Evolutionary conservation across 2,888 invertebrate species (phyloP).

Genomic region (Cremastinae sp.): DNA sequence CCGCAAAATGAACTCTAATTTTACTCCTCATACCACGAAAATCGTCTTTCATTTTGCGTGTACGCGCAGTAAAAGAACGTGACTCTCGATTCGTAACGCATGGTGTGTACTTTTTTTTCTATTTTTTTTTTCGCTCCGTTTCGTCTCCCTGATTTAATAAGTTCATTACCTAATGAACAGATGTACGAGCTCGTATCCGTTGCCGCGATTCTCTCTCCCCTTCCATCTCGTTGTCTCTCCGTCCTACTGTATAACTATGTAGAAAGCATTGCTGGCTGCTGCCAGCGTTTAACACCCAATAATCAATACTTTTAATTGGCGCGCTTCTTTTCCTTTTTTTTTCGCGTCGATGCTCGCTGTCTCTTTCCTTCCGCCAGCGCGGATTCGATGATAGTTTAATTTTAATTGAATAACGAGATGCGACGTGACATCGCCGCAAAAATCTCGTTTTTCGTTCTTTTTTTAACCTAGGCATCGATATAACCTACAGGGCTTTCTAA

Average conservation of each 20-base stretch:
- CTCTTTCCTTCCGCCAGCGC: constrained; percentile 45
- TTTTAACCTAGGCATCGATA: constrained; percentile 58
- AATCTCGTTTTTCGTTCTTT: constrained; percentile 26
- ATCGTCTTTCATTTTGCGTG: too few species aligned
- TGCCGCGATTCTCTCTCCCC: constrained; percentile 25
- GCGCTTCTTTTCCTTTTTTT: constrained; percentile 60
- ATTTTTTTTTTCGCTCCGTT: constrained; percentile 55
- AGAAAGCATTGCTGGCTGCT: constrained; percentile 29
- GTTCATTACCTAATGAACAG: constrained; percentile 79
- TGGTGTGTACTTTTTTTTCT: constrained; percentile 11
- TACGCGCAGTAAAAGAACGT: too few species aligned
- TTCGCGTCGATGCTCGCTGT: constrained; percentile 62
- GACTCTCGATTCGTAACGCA: too few species aligned
- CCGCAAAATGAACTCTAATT: too few species aligned
- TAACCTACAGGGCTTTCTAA: constrained; percentile 12
- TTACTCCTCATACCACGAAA: too few species aligned
- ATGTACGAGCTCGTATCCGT: constrained; percentile 68
- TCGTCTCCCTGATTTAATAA: constrained; percentile 77
- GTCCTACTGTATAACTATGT: constrained; percentile 2
- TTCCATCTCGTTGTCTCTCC: neutral
- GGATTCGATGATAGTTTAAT: constrained; percentile 70
- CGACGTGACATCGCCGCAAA: constrained; percentile 53
- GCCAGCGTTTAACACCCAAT: constrained; percentile 67
- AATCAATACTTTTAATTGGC: constrained; percentile 79
- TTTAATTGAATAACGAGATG: constrained; percentile 70